phyloP scores from a whole-genome alignment of 2,888 invertebrate genomes.

The Rhopalosiphum nymphaeae region DNA sequence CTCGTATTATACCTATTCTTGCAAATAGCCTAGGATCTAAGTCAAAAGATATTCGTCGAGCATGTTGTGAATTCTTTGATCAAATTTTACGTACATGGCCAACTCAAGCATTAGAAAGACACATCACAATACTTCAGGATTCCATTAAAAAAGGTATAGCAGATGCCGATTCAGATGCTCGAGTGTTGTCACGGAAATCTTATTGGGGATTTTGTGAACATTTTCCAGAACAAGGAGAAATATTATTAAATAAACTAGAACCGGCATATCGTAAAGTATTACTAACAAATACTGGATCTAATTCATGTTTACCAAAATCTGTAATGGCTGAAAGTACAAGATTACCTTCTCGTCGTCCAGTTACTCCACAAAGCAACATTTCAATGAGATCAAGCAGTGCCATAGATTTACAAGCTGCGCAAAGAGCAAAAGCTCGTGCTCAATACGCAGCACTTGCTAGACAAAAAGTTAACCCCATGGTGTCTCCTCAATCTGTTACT shows the following conservation, averaged over 20 bases:
- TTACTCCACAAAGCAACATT: conserved; percentile 58
- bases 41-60: conserved; percentile 89
- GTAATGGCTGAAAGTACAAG: conserved; percentile 60
- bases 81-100: conserved; percentile 89
- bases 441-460: conserved; percentile 86
- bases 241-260: conserved; percentile 86
- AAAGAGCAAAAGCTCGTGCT: conserved; percentile 86
- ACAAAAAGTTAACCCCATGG: conserved; percentile 79
- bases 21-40: conserved; percentile 84
- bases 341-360: conserved; percentile 57
- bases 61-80: conserved; percentile 85
- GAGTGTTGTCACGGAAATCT: conserved; percentile 84
- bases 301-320: conserved; percentile 63
- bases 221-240: conserved; percentile 91
- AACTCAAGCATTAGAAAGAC: conserved; percentile 84
- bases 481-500: conserved; percentile 51
- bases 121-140: conserved; percentile 83
- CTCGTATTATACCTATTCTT: conserved; percentile 84
- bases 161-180: conserved; percentile 93
- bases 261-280: conserved; percentile 78
- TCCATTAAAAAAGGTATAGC: conserved; percentile 87
- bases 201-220: conserved; percentile 90
- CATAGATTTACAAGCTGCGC: conserved; percentile 91
- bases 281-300: conserved; percentile 71
- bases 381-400: conserved; percentile 82